A percentile compares a stretch with the other conserved stretches of the same genome.
These are phyloP conservation scores for Pseudomyrmex cubaensis DNA, from an alignment of 1,140 invertebrate species.

Conservation along the genomic window DNA sequence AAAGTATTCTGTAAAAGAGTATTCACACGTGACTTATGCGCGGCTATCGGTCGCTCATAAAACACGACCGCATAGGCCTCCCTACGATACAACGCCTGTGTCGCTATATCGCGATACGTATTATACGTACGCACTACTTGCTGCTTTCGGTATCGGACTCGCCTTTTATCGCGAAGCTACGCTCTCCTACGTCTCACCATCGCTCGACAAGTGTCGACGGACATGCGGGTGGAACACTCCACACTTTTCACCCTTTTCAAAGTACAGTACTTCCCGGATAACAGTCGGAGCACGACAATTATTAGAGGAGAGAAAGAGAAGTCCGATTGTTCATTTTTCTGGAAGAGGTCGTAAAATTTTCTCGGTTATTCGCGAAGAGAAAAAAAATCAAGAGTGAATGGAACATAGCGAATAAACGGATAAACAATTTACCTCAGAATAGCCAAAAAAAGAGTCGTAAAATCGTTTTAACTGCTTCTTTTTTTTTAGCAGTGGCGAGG, in stretches of 20 bases:
- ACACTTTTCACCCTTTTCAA: constrained; percentile 21
- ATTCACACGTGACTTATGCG: constrained; percentile 32
- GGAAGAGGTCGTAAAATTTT: too few relatives aligned
- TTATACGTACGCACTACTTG: constrained; percentile 28
- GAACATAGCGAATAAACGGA: too few relatives aligned
- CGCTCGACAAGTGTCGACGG: constrained; percentile 49
- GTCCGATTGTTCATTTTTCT: too few relatives aligned
- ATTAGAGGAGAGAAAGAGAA: too few relatives aligned
- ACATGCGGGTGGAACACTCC: constrained; percentile 51
- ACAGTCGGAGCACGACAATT: too few relatives aligned
- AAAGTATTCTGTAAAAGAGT: constrained; percentile 5
- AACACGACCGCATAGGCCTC: constrained; percentile 57
- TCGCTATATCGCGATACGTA: constrained; percentile 60
- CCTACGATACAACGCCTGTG: constrained; percentile 65
- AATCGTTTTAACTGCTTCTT: too few relatives aligned
- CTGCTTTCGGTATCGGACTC: constrained; percentile 60
- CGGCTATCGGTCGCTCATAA: constrained; percentile 67
- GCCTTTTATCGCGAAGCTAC: constrained; percentile 65
- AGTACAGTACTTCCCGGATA: not conserved
- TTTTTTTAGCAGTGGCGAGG: too few relatives aligned
- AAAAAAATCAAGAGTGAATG: too few relatives aligned
- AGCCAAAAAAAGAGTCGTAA: too few relatives aligned
- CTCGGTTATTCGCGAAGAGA: too few relatives aligned
- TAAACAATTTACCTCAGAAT: too few relatives aligned
- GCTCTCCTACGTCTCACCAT: constrained; percentile 32